Evolutionary conservation across 2,888 invertebrate species (phyloP).

Genomic region (Polyommatus icarus): DNA sequence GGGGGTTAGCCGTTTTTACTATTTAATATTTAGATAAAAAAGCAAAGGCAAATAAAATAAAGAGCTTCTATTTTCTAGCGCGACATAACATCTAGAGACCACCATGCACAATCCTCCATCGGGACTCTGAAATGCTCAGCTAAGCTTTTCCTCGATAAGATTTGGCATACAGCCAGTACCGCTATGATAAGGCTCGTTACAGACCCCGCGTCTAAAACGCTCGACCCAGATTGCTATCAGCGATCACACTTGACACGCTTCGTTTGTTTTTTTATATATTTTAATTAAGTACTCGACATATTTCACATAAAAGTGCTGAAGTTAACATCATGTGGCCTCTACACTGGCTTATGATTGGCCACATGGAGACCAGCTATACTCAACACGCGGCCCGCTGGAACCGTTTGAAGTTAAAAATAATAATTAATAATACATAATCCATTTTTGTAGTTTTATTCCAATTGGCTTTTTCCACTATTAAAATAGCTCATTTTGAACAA

Average conservation of each 20-base stretch:
- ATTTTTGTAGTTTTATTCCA: too few species aligned
- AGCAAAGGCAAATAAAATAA: not conserved
- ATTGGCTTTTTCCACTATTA: too few species aligned
- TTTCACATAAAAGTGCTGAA: not conserved
- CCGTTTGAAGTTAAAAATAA: too few species aligned
- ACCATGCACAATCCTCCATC: constrained; percentile 49
- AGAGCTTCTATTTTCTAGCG: not conserved
- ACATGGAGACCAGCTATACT: not conserved
- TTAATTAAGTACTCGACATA: constrained; percentile 4
- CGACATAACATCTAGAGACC: not conserved
- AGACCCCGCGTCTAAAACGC: constrained; percentile 33
- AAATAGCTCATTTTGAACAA: too few species aligned
- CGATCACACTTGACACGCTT: constrained; percentile 24
- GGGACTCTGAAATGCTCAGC: constrained; percentile 56
- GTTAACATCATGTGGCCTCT: not conserved
- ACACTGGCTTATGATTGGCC: not conserved
- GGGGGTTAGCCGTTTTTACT: too few species aligned
- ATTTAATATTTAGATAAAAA: too few species aligned
- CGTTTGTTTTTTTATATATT: constrained; percentile 28
- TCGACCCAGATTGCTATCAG: constrained; percentile 21
- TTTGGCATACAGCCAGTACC: constrained; percentile 57
- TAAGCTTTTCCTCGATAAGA: constrained; percentile 52
- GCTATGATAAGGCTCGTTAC: constrained; percentile 38
- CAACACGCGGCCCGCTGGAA: too few species aligned
- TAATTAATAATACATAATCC: too few species aligned